Evolutionary conservation across 2,113 vertebrate species (phyloP).

Genomic region (Crotalus tigris): DNA sequence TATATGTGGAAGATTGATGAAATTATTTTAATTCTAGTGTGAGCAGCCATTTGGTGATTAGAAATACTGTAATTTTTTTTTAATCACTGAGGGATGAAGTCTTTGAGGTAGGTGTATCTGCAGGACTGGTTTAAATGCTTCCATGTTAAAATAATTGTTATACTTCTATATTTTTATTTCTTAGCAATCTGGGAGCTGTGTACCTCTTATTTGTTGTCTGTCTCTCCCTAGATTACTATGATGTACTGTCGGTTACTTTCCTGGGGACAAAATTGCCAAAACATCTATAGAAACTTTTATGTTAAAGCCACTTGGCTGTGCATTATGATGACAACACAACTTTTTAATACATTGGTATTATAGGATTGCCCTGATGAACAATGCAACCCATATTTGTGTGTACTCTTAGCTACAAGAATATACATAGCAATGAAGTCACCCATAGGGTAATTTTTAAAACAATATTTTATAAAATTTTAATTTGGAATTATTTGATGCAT

Average conservation of each 20-base stretch:
- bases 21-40: background rate
- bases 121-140: background rate
- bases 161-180: background rate
- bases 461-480: too few species aligned
- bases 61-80: background rate
- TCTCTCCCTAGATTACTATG: background rate
- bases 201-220: background rate
- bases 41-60: background rate
- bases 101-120: background rate
- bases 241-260: background rate
- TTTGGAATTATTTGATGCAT: too few species aligned
- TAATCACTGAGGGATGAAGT: background rate
- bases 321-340: background rate
- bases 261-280: background rate
- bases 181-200: background rate
- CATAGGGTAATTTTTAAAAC: too few species aligned
- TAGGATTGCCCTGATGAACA: background rate
- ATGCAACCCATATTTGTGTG: background rate
- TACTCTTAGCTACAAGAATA: background rate
- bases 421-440: background rate
- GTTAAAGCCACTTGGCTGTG: background rate
- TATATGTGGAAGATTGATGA: background rate
- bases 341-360: background rate
- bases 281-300: background rate
- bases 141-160: background rate